Base-by-base conservation (phyloP, 2,113 vertebrate species). In the Myotis yumanensis region DNA sequence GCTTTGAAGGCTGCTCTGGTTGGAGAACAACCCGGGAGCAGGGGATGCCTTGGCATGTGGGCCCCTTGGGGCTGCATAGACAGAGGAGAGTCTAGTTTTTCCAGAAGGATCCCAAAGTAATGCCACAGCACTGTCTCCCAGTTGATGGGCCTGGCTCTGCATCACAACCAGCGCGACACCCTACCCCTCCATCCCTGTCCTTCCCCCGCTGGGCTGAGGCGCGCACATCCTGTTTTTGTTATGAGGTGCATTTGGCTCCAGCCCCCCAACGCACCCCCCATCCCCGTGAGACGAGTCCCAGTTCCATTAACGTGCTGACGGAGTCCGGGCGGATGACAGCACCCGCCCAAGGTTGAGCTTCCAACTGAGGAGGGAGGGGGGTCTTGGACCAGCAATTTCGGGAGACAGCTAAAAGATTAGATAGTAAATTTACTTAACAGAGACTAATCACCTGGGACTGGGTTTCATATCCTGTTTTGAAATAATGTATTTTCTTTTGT, bases 391-490 rank as follows among this genome's bases (percentile, higher is more conserved):
- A 43, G 97, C 96, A 92, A 96, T 98, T 98, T 98, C 64, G 11
- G 97, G 90, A 97, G 97, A 98, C 98, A 97, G 98, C 97, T 98
- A 98, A 98, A 98, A 98, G 98, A 98, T 98, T 98, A 98, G 98
- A 98, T 97, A 97, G 98, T 98, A 98, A 98, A 98, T 98, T 98
- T 98, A 97, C 97, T 98, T 98, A 98, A 97, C 98, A 98, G 98
- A 98, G 97, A 97, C 98, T 98, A 98, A 98, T 98, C 98, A 97
- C 96, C 97, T 89, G 97, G 97, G 98, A 98, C 98, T 98, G 98
- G 98, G 97, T 98, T 98, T 98, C 98, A 98, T 98, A 99, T 99
- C 98, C 98, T 99, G 98, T 98, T 98, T 98, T 98, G 97, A 97
- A 98, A 97, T 98, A 98, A 98, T 98, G 98, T 98, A 98, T 98